phyloP scores from a whole-genome alignment of 2,797 vertebrate species.

The Gymnoscopelus microlampas region DNA sequence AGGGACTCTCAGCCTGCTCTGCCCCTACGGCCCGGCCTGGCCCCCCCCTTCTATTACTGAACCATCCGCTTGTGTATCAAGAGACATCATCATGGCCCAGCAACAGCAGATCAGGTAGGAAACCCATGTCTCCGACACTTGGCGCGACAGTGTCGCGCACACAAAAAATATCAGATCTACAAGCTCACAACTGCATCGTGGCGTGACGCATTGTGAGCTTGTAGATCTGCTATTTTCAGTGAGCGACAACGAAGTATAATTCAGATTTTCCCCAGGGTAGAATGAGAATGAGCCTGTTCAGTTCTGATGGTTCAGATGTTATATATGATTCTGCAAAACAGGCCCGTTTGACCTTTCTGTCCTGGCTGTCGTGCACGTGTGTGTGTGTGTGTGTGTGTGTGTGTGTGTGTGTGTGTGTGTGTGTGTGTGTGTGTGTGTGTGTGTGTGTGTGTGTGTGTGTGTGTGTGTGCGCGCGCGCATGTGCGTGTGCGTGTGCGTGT shows the following conservation, averaged over 20 bases:
- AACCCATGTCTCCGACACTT: not conserved
- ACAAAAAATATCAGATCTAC: too few relatives aligned
- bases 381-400: too few relatives aligned
- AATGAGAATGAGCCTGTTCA: not conserved
- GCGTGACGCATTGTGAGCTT: too few relatives aligned
- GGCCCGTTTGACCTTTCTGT: not conserved
- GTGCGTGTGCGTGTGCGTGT: too few relatives aligned
- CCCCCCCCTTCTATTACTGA: constrained; percentile 34
- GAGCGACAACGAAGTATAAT: too few relatives aligned
- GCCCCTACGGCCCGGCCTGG: constrained; percentile 44
- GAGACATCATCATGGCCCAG: constrained; percentile 69
- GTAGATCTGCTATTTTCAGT: not conserved
- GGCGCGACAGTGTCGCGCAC: not conserved
- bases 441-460: too few relatives aligned
- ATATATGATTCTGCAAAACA: not conserved
- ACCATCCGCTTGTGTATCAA: constrained; percentile 24
- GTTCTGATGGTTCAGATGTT: not conserved
- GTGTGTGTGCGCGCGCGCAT: too few relatives aligned
- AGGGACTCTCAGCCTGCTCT: constrained; percentile 65
- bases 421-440: too few relatives aligned
- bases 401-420: too few relatives aligned
- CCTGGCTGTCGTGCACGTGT: too few relatives aligned
- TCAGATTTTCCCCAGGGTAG: too few relatives aligned
- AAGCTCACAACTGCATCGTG: too few relatives aligned
- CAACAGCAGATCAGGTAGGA: constrained; percentile 75